Evolutionary conservation across 2,797 vertebrate species (phyloP).

Genomic region (Malurus splendens): DNA sequence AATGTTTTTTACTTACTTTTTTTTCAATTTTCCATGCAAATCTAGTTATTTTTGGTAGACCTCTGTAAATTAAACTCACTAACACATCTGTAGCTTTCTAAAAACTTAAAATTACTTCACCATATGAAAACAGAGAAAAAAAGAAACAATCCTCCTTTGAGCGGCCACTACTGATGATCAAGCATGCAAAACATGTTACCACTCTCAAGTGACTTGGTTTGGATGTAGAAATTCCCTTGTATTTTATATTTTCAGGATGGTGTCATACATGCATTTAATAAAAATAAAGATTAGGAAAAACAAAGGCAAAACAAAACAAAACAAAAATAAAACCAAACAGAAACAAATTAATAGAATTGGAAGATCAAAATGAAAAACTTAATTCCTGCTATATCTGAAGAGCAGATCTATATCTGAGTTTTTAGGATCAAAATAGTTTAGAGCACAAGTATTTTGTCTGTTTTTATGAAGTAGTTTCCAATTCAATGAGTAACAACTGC

Average conservation of each 20-base stretch:
- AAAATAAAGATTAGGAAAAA: not conserved
- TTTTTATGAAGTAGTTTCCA: not conserved
- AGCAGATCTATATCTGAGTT: not conserved
- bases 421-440: not conserved
- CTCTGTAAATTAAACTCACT: not conserved
- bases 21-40: not conserved
- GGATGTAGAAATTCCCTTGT: not conserved
- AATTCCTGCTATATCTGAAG: not conserved
- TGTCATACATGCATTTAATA: not conserved
- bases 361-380: not conserved
- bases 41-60: not conserved
- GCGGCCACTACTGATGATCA: not conserved
- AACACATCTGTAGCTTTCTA: not conserved
- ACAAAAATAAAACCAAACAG: not conserved
- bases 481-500: not conserved
- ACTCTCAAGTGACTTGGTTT: not conserved
- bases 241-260: not conserved
- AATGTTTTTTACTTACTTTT: not conserved
- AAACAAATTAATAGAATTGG: not conserved
- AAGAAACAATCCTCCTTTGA: not conserved
- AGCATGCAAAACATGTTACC: not conserved
- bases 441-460: not conserved
- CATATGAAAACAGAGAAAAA: not conserved
- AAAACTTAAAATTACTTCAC: not conserved
- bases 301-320: not conserved